Evolutionary conservation across 2,113 vertebrate species (phyloP).

Genomic region (Otocyon megalotis): DNA sequence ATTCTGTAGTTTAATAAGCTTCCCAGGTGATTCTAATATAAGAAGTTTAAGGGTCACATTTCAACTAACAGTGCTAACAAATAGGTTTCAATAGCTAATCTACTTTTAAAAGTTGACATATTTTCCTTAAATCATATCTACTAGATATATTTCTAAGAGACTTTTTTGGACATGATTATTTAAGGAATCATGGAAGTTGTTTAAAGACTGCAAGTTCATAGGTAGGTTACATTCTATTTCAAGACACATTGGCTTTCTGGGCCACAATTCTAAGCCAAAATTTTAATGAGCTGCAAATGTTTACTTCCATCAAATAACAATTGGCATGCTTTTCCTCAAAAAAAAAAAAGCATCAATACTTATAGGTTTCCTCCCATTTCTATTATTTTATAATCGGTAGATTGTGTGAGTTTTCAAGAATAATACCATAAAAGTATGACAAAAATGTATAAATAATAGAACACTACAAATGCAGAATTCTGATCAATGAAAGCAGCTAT

Average conservation of each 20-base stretch:
- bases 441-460: constrained; percentile 47
- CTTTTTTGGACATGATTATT: constrained; percentile 46
- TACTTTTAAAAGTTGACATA: constrained; percentile 7
- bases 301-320: constrained; percentile 69
- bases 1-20: neutral
- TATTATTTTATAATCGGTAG: constrained; percentile 51
- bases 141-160: constrained; percentile 31
- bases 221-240: constrained; percentile 37
- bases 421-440: constrained; percentile 53
- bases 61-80: constrained; percentile 43
- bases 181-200: neutral
- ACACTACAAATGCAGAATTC: neutral
- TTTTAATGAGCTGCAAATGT: constrained; percentile 58
- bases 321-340: constrained; percentile 33
- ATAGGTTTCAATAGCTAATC: neutral
- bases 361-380: constrained; percentile 61
- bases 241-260: constrained; percentile 59
- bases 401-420: constrained; percentile 41
- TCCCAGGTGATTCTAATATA: neutral
- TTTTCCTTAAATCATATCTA: constrained; percentile 48
- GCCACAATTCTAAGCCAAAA: constrained; percentile 52
- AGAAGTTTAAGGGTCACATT: neutral
- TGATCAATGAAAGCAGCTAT: constrained; percentile 56
- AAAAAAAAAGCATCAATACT: constrained; percentile 69
- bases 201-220: constrained; percentile 35